These are phyloP conservation scores for Drosophila nigromelanica DNA, from an alignment of 1,140 invertebrate genomes.

Conservation along the genomic window DNA sequence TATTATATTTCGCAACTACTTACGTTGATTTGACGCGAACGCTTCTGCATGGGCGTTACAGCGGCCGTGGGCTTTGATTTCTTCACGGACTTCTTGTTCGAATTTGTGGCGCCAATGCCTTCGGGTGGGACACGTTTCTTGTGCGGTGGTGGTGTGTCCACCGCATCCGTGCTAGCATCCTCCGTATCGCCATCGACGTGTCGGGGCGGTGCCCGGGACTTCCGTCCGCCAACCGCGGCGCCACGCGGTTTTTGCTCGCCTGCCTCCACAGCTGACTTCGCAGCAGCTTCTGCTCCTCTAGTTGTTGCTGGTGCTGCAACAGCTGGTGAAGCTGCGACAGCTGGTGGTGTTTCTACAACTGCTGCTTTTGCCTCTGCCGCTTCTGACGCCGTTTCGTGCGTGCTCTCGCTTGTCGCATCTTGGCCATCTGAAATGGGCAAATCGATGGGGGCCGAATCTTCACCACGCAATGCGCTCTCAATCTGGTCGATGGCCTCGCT, in stretches of 20 bases:
- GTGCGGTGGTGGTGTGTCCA: slow-evolving; percentile 40
- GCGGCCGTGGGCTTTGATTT: slow-evolving; percentile 72
- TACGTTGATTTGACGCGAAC: slow-evolving; percentile 37
- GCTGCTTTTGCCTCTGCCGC: neutral
- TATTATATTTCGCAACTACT: slow-evolving; percentile 18
- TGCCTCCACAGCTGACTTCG: slow-evolving; percentile 3
- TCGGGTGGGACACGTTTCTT: slow-evolving; percentile 61
- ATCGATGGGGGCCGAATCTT: slow-evolving; percentile 83
- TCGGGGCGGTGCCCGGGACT: slow-evolving; percentile 89
- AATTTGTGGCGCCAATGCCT: slow-evolving; percentile 27
- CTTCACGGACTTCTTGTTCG: slow-evolving; percentile 49
- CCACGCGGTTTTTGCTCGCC: slow-evolving; percentile 27
- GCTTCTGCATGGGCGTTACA: slow-evolving; percentile 67
- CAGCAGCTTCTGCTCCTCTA: neutral
- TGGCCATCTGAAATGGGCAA: slow-evolving; percentile 46
- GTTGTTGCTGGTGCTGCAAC: neutral
- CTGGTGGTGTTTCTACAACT: too few species aligned
- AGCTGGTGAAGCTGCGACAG: too few species aligned
- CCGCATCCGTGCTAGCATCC: slow-evolving; percentile 1
- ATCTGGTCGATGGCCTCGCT: slow-evolving; percentile 83
- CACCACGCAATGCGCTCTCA: slow-evolving; percentile 74
- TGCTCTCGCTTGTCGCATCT: slow-evolving; percentile 24
- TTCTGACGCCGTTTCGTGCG: neutral
- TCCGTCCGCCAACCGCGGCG: slow-evolving; percentile 86
- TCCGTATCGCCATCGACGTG: slow-evolving; percentile 76